Base-by-base conservation (phyloP, 2,888 invertebrate species). In the Diadegma fenestrale region DNA sequence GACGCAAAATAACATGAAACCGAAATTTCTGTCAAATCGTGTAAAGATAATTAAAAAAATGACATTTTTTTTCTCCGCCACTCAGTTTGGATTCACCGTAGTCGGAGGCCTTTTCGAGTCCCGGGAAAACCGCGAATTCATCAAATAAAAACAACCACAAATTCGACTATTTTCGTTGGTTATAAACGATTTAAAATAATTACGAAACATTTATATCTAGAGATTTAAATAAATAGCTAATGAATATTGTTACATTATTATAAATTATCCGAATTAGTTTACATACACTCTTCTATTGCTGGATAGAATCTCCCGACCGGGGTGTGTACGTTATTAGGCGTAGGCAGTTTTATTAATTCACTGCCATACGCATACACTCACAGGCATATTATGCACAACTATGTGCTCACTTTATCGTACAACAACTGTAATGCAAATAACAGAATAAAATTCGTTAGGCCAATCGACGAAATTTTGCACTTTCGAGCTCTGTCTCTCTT, bases 351-450 rank as follows among this genome's bases (percentile, higher is more conserved):
- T 90, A 90, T 87, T 90, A 91, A 90, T 91, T 93, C 92, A 93
- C 93, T 92, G 92, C 92, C 91, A 92, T 72, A 80, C 80, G 80
- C 91, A 91, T 68, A 86, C 75, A 79, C 79, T 69, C 92, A 92
- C 91, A 90, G 92, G 93, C 89, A 92, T 92, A 89, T 91, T 91
- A 92, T 91, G 91, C 85, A 80, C 91, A 91, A 90, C 58, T 92
- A 90, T 90, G 92, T 92, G 91, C 92, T 82, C 82, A 80, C 90
- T 91, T 90, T 91, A 91, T 91, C 91, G 90, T 90, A 91, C 91
- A 92, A 92, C 90, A 92, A 93, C 93, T 93, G 93, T 92, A 93
- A 93, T 93, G 91, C 91, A 93, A 93, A 93, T 92, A 92, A 93
- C 91, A 93, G 90, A 93, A 92, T 92, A 92, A 90, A 92, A 91